Base-by-base conservation (phyloP, 2,888 invertebrate genomes). In the Allygus modestus region DNA sequence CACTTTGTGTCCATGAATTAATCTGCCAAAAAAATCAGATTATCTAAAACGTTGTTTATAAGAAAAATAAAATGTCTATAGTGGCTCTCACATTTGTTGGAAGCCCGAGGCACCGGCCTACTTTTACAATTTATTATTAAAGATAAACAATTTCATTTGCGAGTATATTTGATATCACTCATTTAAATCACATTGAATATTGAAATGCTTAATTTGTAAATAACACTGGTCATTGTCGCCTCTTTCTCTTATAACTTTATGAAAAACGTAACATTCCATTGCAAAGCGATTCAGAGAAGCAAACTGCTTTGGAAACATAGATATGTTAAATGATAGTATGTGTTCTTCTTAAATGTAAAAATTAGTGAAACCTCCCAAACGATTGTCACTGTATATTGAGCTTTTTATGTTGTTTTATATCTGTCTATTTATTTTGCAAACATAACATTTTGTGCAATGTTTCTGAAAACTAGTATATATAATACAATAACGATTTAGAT, bases 371-470 rank as follows among this genome's bases (percentile, higher is more conserved):
- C 37, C 28, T 9, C 41, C 41, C 26, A 41, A 37, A 15, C n/a
- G 20, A 69, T 1, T 71, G 23, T 37, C 37, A 69, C 7, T 71
- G 71, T 71, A 33, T 41, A 71, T 71, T 71, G 9, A 69, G 71
- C 71, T 71, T 71, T 23, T 71, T 71, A 23, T 31, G 28, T 7
- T 37, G 71, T 37, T 71, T 9, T 71, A 17, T 41, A 41, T 41
- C n/a, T 41, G 71, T 71, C 37, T 71, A 37, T 71, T 71, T 71
- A 71, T 20, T 37, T 71, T 71, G 71, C 71, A 71, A 71, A 17
- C 61, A 61, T 26, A 23, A 71, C 1, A 71, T 71, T 69, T n/a
- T 37, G 71, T 71, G 71, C 71, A 71, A 71, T 71, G 71, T 33
- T 71, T 20, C 0, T 20, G 1, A 41, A 71, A 41, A 20, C 9